Percentiles rank a stretch among this genome's conserved stretches.
phyloP scores from a whole-genome alignment of 2,797 vertebrate genomes.

The Xyrichtys novacula region DNA sequence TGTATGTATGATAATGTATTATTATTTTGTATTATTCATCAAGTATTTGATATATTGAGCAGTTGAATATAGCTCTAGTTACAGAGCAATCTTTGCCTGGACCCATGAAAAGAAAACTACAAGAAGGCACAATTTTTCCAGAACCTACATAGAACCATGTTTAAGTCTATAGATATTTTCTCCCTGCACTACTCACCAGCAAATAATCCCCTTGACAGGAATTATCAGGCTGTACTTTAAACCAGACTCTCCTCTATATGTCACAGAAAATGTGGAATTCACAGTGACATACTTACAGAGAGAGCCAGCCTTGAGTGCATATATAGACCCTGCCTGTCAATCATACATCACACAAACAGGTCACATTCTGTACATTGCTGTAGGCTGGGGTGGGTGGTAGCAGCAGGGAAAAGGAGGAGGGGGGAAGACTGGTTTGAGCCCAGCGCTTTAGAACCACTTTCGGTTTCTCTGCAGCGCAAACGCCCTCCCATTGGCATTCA shows the following conservation, averaged over 20 bases:
- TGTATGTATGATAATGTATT: no score
- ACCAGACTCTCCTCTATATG: conserved; percentile 20
- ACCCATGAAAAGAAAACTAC: not conserved
- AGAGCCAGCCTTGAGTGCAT: conserved; percentile 50
- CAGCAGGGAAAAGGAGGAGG: not conserved
- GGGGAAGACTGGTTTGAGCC: conserved; percentile 45
- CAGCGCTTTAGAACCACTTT: conserved; percentile 74
- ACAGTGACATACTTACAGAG: conserved; percentile 51
- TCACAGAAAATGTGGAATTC: conserved; percentile 43
- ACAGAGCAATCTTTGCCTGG: no score
- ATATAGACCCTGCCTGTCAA: conserved; percentile 63
- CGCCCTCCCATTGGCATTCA: conserved; percentile 88
- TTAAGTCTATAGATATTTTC: not conserved
- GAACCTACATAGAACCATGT: not conserved
- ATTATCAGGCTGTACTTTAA: conserved; percentile 43
- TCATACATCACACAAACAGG: conserved; percentile 56
- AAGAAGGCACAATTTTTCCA: not conserved
- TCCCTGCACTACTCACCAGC: conserved; percentile 29
- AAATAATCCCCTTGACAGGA: conserved; percentile 29
- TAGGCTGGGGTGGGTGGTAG: conserved; percentile 38
- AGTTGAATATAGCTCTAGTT: no score
- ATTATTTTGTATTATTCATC: no score
- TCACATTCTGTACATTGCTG: conserved; percentile 68
- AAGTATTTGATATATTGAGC: no score
- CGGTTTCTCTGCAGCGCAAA: conserved; percentile 59